These are phyloP conservation scores for Drosophila melanica DNA, from an alignment of 1,140 invertebrate species.

Conservation along the genomic window DNA sequence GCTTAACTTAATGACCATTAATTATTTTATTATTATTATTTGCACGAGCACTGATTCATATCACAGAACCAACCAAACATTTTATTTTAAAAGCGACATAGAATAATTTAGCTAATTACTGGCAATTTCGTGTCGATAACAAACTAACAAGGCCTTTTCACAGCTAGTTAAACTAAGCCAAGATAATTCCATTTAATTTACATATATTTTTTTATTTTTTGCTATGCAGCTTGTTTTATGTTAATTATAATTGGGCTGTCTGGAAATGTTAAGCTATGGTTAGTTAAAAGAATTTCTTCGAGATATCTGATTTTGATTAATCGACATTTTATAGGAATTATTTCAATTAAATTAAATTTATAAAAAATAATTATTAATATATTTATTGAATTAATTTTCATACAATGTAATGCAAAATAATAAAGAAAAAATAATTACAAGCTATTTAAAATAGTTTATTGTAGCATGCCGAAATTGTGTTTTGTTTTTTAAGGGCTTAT, in stretches of 20 bases:
- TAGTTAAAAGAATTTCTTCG: no score
- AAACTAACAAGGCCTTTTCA: constrained; percentile 4
- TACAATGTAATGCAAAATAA: neutral
- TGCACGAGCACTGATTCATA: constrained; percentile 19
- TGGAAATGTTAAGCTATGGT: neutral
- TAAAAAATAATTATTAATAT: no score
- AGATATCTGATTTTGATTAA: neutral
- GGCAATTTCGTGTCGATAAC: constrained; percentile 12
- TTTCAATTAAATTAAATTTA: no score
- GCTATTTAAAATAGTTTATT: constrained; percentile 1
- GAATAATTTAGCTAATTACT: neutral
- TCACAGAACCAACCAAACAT: neutral
- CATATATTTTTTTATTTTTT: constrained; percentile 5
- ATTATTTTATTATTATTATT: constrained; percentile 32
- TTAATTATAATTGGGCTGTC: neutral
- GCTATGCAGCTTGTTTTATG: neutral
- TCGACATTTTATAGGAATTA: neutral
- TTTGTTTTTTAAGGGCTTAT: constrained; percentile 1
- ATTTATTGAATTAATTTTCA: no score
- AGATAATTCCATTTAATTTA: neutral
- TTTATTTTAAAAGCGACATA: neutral
- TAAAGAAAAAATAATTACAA: neutral
- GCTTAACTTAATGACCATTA: constrained; percentile 30
- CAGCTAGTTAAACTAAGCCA: neutral
- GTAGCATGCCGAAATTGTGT: neutral